These are phyloP conservation scores for Ellobius talpinus DNA, from an alignment of 2,113 vertebrate species.

Conservation along the genomic window DNA sequence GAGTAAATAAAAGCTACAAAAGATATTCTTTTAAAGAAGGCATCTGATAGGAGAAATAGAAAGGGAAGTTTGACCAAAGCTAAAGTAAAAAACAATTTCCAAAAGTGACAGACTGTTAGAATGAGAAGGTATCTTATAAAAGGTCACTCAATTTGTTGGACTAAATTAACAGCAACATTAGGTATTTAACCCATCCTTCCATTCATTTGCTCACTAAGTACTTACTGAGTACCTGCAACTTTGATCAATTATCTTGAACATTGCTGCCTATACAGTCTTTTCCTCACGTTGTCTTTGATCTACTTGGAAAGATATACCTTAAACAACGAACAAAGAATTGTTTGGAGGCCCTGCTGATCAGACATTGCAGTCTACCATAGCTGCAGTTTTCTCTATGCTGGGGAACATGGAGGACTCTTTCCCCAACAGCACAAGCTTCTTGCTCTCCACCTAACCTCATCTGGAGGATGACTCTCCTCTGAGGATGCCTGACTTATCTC, in stretches of 20 bases:
- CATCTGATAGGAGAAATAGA: neutral
- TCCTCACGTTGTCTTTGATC: neutral
- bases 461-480: no score
- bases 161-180: neutral
- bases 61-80: neutral
- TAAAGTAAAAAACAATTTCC: neutral
- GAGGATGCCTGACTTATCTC: no score
- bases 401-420: neutral
- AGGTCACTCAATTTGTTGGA: slow-evolving; percentile 13
- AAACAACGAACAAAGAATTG: neutral
- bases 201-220: neutral
- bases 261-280: neutral
- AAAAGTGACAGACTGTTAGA: neutral
- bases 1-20: neutral
- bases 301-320: neutral
- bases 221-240: neutral
- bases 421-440: no score
- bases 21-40: neutral
- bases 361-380: neutral
- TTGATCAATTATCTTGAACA: neutral
- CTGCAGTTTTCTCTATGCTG: neutral
- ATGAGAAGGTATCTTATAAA: neutral
- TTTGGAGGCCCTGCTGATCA: neutral
- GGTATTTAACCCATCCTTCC: no score
- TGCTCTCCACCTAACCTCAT: no score